These are phyloP conservation scores for Salminus brasiliensis DNA, from an alignment of 2,113 vertebrate genomes.

Conservation along the genomic window DNA sequence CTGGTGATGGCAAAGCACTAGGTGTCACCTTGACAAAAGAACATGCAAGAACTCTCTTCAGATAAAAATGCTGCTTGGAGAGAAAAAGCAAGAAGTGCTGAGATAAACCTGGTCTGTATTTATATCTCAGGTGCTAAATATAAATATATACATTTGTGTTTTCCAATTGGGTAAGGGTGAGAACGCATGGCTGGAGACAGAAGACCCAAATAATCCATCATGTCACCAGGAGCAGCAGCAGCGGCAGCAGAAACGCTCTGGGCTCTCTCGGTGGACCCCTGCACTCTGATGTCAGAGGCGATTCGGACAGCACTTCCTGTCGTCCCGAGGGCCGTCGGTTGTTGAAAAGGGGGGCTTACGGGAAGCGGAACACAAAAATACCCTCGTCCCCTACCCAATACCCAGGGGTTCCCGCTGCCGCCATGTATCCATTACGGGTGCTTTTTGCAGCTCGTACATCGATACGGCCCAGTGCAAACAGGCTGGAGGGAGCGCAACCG, in stretches of 20 bases:
- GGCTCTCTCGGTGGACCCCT: constrained; percentile 64
- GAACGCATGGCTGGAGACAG: constrained; percentile 73
- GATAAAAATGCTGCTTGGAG: constrained; percentile 61
- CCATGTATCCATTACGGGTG: constrained; percentile 78
- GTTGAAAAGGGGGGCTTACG: constrained; percentile 62
- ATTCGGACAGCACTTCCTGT: constrained; percentile 44
- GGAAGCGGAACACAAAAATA: constrained; percentile 64
- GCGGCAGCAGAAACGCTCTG: constrained; percentile 69
- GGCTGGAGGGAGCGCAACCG: constrained; percentile 56
- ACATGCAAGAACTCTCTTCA: constrained; percentile 30
- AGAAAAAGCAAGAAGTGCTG: constrained; percentile 65
- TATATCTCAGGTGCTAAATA: constrained; percentile 68
- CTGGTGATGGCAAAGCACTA: constrained; percentile 22
- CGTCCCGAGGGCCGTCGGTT: constrained; percentile 64
- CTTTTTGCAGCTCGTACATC: constrained; percentile 73
- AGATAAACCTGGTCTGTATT: constrained; percentile 68
- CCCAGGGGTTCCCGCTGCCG: constrained; percentile 66
- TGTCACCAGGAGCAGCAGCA: constrained; percentile 48
- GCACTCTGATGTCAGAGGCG: constrained; percentile 59
- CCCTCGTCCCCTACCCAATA: constrained; percentile 59
- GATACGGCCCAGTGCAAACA: constrained; percentile 68
- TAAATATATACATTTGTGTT: constrained; percentile 73
- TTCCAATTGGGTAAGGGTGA: constrained; percentile 63
- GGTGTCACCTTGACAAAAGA: constrained; percentile 44
- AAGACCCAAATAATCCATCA: constrained; percentile 77